These are phyloP conservation scores for Mactra quadrangularis DNA, from an alignment of 1,140 invertebrate species.

Conservation along the genomic window DNA sequence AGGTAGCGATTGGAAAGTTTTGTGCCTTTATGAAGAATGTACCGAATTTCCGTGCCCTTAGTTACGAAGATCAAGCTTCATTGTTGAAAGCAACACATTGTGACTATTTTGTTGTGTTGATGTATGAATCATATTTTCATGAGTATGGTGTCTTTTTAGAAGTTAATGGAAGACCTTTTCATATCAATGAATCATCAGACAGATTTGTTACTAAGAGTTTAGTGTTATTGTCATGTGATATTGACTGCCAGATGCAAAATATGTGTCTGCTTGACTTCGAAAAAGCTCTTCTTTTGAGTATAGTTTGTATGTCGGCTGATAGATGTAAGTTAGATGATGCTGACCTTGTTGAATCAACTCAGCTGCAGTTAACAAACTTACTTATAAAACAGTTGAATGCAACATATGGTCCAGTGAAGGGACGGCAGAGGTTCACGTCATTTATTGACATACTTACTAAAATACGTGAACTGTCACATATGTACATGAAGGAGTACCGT, in stretches of 20 bases:
- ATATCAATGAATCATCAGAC: conserved; percentile 49
- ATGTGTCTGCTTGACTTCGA: conserved; percentile 28
- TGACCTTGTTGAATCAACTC: conserved; percentile 26
- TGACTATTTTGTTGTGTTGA: conserved; percentile 34
- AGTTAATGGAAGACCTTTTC: conserved; percentile 22
- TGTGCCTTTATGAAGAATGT: conserved; percentile 31
- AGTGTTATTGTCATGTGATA: not conserved
- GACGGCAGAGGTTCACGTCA: conserved; percentile 18
- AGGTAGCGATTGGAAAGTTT: conserved; percentile 14
- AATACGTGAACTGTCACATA: conserved; percentile 20
- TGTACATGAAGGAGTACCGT: conserved; percentile 46
- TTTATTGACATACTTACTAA: conserved; percentile 30
- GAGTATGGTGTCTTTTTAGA: conserved; percentile 42
- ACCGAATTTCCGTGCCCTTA: conserved; percentile 24
- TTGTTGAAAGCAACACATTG: conserved; percentile 45
- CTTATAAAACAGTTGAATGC: not conserved
- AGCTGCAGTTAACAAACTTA: conserved; percentile 26
- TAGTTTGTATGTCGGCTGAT: conserved; percentile 42
- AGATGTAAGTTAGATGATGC: conserved; percentile 39
- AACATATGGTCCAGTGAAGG: not conserved
- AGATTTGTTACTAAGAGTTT: conserved; percentile 21
- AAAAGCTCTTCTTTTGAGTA: conserved; percentile 31
- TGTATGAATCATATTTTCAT: conserved; percentile 19
- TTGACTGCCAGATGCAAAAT: not conserved
- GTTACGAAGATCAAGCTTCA: conserved; percentile 33